A percentile compares a stretch with the other conserved stretches of the same genome.
Evolutionary conservation across 2,113 vertebrate genomes (phyloP).

Genomic region (Clarias batrachus): DNA sequence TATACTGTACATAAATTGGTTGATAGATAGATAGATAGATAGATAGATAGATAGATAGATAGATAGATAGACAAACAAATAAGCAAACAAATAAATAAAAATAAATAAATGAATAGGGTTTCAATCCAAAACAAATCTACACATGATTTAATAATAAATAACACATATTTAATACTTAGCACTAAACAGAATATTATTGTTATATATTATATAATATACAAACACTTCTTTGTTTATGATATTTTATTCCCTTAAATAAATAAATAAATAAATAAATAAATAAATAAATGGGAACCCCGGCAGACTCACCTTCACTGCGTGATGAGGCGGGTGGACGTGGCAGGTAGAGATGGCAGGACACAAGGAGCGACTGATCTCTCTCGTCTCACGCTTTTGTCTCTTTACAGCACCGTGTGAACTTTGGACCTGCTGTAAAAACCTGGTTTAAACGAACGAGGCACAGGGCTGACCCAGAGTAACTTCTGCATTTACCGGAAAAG

Average conservation of each 20-base stretch:
- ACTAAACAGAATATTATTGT: background rate
- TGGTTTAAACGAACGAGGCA: background rate
- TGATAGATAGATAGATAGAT: no score
- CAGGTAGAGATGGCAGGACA: background rate
- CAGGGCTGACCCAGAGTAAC: background rate
- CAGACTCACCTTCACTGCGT: constrained; percentile 27
- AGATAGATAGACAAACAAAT: background rate
- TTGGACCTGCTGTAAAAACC: constrained; percentile 26
- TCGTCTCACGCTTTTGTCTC: constrained; percentile 5
- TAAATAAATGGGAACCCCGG: background rate
- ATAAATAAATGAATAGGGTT: background rate
- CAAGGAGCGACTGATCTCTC: background rate
- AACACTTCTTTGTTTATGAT: background rate
- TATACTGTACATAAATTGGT: no score
- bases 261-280: no score
- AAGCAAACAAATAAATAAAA: background rate
- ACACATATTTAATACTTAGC: background rate
- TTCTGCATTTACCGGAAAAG: background rate
- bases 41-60: no score
- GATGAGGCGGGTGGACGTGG: background rate
- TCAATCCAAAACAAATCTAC: background rate
- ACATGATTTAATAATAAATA: background rate
- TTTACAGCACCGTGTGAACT: background rate
- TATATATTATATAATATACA: background rate
- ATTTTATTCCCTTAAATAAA: background rate